Base-by-base conservation (phyloP, 2,113 vertebrate genomes). In the Thinocorus orbignyianus region DNA sequence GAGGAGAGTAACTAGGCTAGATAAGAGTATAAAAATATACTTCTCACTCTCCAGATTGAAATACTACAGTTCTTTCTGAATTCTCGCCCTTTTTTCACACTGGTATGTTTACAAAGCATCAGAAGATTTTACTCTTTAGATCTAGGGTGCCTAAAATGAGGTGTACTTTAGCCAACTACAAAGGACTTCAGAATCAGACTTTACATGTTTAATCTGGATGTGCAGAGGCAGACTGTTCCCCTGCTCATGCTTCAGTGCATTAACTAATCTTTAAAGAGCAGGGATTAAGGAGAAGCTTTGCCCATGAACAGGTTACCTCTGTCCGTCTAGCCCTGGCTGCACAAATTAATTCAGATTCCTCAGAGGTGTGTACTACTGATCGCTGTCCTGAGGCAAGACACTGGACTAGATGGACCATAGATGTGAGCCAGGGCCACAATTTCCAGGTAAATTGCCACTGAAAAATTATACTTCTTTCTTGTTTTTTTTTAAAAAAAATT, bases 281-380 rank as follows among this genome's bases (percentile, higher is more conserved):
- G 58, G 58, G 95, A 95, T 96, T 96, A 96, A 76, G 70, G 37
- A 70, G 44, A 76, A 92, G 80, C 70, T 88, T 95, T 95, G 35
- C 54, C 61, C 49, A 33, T 28, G 71, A 76, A 90, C 87, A 93
- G 44, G 93, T 91, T 95, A 82, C 48, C 54, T 37, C 54, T 73
- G 37, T 6, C 58, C 52, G 62, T 86, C 58, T 77, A 49, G 58
- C 57, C 20, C 44, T 42, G 48, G 22, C n/a, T 82, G 48, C 44
- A 81, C 28, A 46, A 77, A 68, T 58, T 89, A 35, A 68, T 93
- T 62, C 65, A 28, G 26, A n/a, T 77, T 82, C 65, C 66, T 76
- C 1, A 1, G 86, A 79, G 33, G 16, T 54, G 8, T 44, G 2
- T 70, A 30, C 28, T 31, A n/a, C 61, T 49, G 19, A 48, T 73